Percentiles rank a stretch among this genome's conserved stretches.
Conservation (phyloP, 2,888 invertebrate genomes). For the Cryptocephalus primarius region DNA sequence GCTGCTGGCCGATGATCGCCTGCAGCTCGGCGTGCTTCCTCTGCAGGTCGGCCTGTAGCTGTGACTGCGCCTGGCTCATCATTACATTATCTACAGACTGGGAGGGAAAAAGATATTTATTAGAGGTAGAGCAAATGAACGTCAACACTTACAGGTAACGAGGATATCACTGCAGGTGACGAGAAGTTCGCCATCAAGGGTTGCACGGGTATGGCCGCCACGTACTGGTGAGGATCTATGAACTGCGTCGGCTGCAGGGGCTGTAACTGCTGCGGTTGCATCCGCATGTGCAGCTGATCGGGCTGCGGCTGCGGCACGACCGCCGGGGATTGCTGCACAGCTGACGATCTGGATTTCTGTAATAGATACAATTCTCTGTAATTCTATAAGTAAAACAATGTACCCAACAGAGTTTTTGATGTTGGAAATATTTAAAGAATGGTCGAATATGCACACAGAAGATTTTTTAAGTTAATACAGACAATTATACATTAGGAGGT, state of each 20-base stretch:
- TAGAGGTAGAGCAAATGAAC: too few species aligned
- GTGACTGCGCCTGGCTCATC: constrained; percentile 46
- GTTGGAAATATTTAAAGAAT: neutral
- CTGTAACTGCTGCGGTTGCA: constrained; percentile 15
- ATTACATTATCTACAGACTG: constrained; percentile 36
- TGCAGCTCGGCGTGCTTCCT: constrained; percentile 79
- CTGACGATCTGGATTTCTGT: neutral
- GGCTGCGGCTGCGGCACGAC: constrained; percentile 11
- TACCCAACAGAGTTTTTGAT: too few species aligned
- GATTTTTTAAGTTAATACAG: too few species aligned
- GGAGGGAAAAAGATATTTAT: constrained; percentile 1
- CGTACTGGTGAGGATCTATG: constrained; percentile 36
- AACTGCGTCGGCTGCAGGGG: constrained; percentile 22
- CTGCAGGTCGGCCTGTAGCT: constrained; percentile 62
- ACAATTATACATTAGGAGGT: too few species aligned
- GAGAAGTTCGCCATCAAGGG: constrained; percentile 43
- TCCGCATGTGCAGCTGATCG: constrained; percentile 9
- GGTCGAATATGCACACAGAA: too few species aligned
- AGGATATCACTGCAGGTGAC: constrained; percentile 35
- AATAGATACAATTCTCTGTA: too few species aligned
- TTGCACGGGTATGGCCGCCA: constrained; percentile 48
- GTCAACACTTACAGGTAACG: constrained; percentile 33
- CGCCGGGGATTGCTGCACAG: constrained; percentile 11
- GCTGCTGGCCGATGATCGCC: constrained; percentile 72
- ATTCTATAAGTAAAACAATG: too few species aligned